A percentile compares a stretch with the other conserved stretches of the same genome.
Evolutionary conservation across 1,140 invertebrate genomes (phyloP).

Genomic region (Rhagoletis zephyria): DNA sequence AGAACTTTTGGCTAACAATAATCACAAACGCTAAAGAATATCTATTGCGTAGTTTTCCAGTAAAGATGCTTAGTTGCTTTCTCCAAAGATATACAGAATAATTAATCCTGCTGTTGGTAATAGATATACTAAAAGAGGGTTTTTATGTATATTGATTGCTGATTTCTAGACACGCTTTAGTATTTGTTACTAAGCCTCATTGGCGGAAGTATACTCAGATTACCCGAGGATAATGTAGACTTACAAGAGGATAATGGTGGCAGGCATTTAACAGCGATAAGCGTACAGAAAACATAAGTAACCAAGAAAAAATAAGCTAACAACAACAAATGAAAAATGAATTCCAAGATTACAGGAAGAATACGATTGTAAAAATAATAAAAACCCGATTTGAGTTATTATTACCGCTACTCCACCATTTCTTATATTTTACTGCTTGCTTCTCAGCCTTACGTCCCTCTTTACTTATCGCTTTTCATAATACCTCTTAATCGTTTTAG

Average conservation of each 20-base stretch:
- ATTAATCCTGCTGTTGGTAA: too few species aligned
- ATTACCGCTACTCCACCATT: neutral
- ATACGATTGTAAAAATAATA: neutral
- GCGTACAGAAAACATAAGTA: neutral
- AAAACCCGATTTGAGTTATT: conserved; percentile 21
- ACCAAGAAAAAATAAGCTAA: neutral
- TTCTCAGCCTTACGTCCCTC: neutral
- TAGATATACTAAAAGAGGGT: neutral
- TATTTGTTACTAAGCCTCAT: neutral
- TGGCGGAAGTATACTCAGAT: neutral
- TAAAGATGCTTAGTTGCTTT: too few species aligned
- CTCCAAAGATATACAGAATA: too few species aligned
- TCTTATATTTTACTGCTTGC: neutral
- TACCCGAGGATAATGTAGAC: neutral
- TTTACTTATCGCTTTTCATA: neutral
- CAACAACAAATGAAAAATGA: neutral
- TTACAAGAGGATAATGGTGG: neutral
- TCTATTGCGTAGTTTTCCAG: too few species aligned
- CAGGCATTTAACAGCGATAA: conserved; percentile 6
- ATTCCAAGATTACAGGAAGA: neutral
- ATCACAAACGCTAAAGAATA: too few species aligned
- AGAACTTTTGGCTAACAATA: too few species aligned
- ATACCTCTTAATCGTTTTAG: neutral
- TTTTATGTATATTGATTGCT: neutral
- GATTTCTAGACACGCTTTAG: neutral